Evolutionary conservation across 2,888 invertebrate species (phyloP).

Genomic region (Polydrusus tereticollis): DNA sequence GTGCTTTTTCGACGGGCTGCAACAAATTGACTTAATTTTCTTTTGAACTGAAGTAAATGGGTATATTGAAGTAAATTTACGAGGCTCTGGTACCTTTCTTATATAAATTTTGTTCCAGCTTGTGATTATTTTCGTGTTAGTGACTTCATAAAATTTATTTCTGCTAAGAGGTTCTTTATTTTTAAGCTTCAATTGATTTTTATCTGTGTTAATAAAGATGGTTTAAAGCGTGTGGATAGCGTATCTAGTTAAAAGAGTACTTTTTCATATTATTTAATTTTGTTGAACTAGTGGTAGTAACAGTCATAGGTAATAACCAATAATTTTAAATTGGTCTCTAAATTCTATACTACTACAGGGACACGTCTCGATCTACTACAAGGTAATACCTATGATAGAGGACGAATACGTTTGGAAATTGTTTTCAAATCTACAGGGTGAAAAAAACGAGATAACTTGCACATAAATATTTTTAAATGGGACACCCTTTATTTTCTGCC

Average conservation of each 20-base stretch:
- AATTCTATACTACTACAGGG: too few species aligned
- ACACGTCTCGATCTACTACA: too few species aligned
- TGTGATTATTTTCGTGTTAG: conserved; percentile 44
- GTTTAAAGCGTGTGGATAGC: neutral
- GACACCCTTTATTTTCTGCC: too few species aligned
- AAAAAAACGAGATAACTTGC: too few species aligned
- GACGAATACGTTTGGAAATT: too few species aligned
- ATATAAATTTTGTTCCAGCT: conserved; percentile 39
- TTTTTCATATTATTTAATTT: neutral
- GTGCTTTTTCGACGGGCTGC: conserved; percentile 55
- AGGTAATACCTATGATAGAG: too few species aligned
- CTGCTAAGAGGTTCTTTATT: conserved; percentile 5
- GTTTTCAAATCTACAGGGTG: too few species aligned
- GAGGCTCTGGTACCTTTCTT: conserved; percentile 26
- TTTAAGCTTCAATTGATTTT: conserved; percentile 15
- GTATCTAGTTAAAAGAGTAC: neutral
- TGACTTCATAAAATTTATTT: conserved; percentile 38
- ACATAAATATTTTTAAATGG: too few species aligned
- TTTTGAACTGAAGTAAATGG: conserved; percentile 42
- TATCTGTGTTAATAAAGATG: conserved; percentile 1
- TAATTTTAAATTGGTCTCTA: too few species aligned
- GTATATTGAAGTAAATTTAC: conserved; percentile 41
- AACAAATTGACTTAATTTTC: conserved; percentile 60
- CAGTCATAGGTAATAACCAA: too few species aligned
- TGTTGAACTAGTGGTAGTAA: too few species aligned